Evolutionary conservation across 1,140 invertebrate genomes (phyloP).

Genomic region (Teleogryllus occipitalis): DNA sequence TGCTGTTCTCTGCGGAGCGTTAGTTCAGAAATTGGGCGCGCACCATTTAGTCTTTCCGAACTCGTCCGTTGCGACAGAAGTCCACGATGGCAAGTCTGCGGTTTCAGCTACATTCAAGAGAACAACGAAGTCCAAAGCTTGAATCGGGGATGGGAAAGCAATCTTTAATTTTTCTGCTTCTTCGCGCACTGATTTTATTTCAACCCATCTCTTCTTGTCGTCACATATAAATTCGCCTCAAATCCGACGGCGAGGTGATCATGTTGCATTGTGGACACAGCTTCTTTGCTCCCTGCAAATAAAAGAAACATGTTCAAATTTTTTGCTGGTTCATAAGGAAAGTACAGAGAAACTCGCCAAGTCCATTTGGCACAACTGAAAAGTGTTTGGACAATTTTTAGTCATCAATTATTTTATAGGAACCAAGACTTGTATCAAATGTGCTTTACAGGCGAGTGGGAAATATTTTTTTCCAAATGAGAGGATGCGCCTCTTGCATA

Average conservation of each 20-base stretch:
- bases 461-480: too few relatives aligned
- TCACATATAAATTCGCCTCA: constrained; percentile 84
- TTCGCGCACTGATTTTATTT: constrained; percentile 10
- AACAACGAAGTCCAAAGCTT: constrained; percentile 4
- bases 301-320: constrained; percentile 10
- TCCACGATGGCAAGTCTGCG: not conserved
- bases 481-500: too few relatives aligned
- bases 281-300: constrained; percentile 72
- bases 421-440: too few relatives aligned
- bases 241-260: constrained; percentile 79
- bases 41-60: not conserved
- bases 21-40: not conserved
- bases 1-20: not conserved
- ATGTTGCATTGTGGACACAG: constrained; percentile 92
- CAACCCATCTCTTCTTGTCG: constrained; percentile 23
- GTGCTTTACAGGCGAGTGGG: too few relatives aligned
- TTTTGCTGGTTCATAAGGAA: not conserved
- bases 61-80: not conserved
- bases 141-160: not conserved
- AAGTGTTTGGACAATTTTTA: too few relatives aligned
- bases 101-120: constrained; percentile 1
- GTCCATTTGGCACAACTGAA: not conserved
- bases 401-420: too few relatives aligned
- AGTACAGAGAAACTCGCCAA: not conserved
- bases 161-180: not conserved